Percentiles rank a stretch among this genome's conserved stretches.
Conservation (phyloP, 1,140 invertebrate species). For the Euwallacea similis region DNA sequence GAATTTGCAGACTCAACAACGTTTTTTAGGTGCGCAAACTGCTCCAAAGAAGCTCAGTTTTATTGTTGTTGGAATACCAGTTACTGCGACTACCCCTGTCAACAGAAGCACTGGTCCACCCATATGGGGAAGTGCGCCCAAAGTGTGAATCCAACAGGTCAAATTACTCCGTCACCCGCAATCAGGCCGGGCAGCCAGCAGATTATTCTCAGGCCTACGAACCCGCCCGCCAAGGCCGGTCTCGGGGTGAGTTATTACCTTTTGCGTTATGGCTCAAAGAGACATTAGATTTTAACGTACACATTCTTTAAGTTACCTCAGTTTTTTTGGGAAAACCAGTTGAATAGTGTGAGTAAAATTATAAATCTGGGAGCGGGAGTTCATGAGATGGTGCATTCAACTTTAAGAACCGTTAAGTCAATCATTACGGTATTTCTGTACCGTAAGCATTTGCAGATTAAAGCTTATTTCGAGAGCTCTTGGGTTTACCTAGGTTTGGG, state of each 20-base stretch:
- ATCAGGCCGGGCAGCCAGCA: constrained; percentile 32
- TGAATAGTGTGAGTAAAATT: not conserved
- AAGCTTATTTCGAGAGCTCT: too few species aligned
- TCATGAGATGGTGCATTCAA: too few species aligned
- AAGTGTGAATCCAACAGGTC: constrained; percentile 32
- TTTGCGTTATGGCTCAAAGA: constrained; percentile 32
- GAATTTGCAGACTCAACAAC: not conserved
- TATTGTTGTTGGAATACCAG: constrained; percentile 96
- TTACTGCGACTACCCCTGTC: constrained; percentile 87
- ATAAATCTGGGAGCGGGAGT: too few species aligned
- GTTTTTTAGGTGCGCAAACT: constrained; percentile 68
- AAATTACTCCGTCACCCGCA: constrained; percentile 21
- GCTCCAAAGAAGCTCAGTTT: constrained; percentile 82
- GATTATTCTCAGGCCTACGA: constrained; percentile 39
- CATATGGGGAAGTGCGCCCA: constrained; percentile 58
- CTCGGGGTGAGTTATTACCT: constrained; percentile 44
- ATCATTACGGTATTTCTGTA: too few species aligned
- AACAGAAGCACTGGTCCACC: constrained; percentile 68
- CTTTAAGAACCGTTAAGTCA: too few species aligned
- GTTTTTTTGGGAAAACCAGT: not conserved
- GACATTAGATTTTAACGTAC: constrained; percentile 9
- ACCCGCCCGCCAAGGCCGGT: constrained; percentile 37
- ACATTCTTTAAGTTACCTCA: not conserved
- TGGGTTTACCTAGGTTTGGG: too few species aligned
- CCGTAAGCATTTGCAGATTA: too few species aligned